Evolutionary conservation across 2,797 vertebrate species (phyloP).

Genomic region (Amblyopsis hoosieri): DNA sequence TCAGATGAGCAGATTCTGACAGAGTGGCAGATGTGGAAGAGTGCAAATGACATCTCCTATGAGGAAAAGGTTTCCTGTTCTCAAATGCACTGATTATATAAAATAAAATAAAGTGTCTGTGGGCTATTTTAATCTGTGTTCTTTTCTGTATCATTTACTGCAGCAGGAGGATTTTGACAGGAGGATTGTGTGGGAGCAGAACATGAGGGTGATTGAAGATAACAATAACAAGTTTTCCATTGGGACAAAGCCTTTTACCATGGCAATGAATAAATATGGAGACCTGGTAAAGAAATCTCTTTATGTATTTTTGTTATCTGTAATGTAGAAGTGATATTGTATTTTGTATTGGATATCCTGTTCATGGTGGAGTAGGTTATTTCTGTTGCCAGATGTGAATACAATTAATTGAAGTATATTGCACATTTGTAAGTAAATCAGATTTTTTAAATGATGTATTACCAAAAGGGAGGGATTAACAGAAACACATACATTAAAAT

Average conservation of each 20-base stretch:
- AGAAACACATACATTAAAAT: neutral
- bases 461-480: no score
- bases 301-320: no score
- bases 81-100: neutral
- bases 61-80: constrained; percentile 45
- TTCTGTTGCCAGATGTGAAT: no score
- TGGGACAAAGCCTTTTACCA: constrained; percentile 67
- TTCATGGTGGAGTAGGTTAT: no score
- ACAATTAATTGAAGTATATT: no score
- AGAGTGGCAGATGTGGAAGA: constrained; percentile 78
- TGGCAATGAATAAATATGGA: constrained; percentile 83
- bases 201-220: constrained; percentile 68
- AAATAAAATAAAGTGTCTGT: neutral
- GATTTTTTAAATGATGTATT: no score
- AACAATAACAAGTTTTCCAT: constrained; percentile 67
- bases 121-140: neutral
- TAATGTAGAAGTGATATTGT: no score
- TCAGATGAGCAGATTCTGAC: constrained; percentile 71
- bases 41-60: constrained; percentile 59
- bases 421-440: no score
- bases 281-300: constrained; percentile 67
- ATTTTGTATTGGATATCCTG: no score
- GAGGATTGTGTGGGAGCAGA: constrained; percentile 74
- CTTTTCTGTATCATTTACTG: constrained; percentile 9
- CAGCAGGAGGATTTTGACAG: constrained; percentile 68